Conservation (phyloP, 2,888 invertebrate genomes). For the Microdon myrmicae region DNA sequence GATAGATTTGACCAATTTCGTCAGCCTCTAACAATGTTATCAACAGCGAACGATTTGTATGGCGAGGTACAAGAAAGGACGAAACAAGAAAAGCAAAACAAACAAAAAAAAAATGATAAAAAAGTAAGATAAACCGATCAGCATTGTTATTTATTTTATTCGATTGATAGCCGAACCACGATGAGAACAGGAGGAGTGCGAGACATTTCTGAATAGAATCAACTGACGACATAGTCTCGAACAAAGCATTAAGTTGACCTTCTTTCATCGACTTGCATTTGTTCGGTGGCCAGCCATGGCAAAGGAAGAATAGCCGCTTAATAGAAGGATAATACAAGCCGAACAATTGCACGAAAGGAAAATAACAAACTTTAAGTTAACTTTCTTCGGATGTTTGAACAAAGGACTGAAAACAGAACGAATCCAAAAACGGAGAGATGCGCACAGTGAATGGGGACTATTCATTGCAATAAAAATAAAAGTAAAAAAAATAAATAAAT, state of each 20-base stretch:
- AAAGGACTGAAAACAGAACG: neutral
- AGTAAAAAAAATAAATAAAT: no score
- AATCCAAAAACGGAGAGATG: slow-evolving; percentile 31
- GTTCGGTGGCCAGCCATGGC: slow-evolving; percentile 9
- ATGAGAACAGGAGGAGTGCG: slow-evolving; percentile 6
- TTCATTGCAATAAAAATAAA: no score
- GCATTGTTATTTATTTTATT: slow-evolving; percentile 19
- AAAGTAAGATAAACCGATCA: neutral
- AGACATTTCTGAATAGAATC: slow-evolving; percentile 5
- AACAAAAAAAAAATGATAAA: slow-evolving; percentile 2
- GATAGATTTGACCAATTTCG: slow-evolving; percentile 37
- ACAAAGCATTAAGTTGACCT: slow-evolving; percentile 12
- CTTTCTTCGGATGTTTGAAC: slow-evolving; percentile 13
- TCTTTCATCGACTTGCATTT: slow-evolving; percentile 12
- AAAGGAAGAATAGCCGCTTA: slow-evolving; percentile 22
- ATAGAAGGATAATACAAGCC: slow-evolving; percentile 10
- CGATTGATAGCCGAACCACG: no score
- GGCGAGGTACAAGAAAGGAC: slow-evolving; percentile 4
- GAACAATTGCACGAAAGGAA: neutral
- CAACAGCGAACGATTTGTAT: slow-evolving; percentile 16
- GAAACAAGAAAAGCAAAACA: no score
- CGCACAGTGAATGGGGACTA: slow-evolving; percentile 34
- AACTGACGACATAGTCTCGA: neutral
- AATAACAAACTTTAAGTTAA: slow-evolving; percentile 15
- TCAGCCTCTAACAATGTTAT: slow-evolving; percentile 13